phyloP scores from a whole-genome alignment of 2,113 vertebrate species.

The Edolisoma coerulescens region DNA sequence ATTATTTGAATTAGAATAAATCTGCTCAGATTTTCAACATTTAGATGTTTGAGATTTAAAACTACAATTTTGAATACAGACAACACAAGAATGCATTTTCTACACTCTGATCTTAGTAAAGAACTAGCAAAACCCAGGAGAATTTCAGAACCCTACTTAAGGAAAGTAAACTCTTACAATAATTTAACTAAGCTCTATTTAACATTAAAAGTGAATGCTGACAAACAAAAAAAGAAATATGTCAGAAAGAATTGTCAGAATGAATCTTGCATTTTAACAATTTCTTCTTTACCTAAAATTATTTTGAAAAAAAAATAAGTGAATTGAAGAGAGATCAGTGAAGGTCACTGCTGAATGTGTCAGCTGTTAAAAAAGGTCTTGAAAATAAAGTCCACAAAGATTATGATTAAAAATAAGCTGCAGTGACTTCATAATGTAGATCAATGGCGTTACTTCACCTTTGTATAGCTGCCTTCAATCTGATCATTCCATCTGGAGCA shows the following conservation, averaged over 20 bases:
- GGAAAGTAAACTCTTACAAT: not conserved
- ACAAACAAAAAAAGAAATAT: not conserved
- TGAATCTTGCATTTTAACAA: not conserved
- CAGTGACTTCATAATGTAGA: not conserved
- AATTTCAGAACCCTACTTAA: not conserved
- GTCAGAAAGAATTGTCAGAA: not conserved
- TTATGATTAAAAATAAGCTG: not conserved
- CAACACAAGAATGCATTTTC: not conserved
- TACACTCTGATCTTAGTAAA: not conserved
- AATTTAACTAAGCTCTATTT: not conserved
- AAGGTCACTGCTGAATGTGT: not conserved
- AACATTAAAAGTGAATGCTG: not conserved
- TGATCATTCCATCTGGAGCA: not conserved
- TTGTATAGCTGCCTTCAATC: not conserved
- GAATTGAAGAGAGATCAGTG: not conserved
- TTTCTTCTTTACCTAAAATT: not conserved
- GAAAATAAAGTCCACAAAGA: not conserved
- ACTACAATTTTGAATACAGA: not conserved
- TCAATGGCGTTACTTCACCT: not conserved
- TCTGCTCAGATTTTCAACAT: not conserved
- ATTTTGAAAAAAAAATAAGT: not conserved
- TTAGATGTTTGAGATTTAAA: not conserved
- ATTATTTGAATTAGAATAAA: not conserved
- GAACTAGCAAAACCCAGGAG: not conserved
- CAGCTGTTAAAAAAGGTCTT: not conserved